Conservation (phyloP, 1,140 invertebrate species). For the Agrypnia vestita region DNA sequence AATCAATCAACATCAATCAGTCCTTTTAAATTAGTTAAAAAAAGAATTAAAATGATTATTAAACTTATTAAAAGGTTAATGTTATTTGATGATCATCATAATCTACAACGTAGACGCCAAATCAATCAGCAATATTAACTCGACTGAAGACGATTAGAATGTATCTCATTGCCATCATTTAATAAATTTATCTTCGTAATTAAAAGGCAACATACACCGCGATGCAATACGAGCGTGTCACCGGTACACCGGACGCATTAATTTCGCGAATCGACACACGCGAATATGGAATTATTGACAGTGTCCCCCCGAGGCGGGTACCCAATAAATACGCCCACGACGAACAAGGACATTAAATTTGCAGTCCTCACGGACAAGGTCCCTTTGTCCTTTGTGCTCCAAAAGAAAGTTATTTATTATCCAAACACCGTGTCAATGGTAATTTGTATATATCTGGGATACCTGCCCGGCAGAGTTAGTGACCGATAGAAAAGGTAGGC, state of each 20-base stretch:
- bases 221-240: constrained; percentile 22
- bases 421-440: constrained; percentile 33
- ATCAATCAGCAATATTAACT: no score
- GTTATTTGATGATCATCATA: no score
- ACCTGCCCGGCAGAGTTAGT: no score
- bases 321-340: constrained; percentile 41
- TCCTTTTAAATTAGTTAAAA: no score
- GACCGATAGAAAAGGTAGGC: no score
- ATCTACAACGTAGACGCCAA: no score
- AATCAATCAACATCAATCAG: no score
- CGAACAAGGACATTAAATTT: constrained; percentile 33
- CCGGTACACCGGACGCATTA: constrained; percentile 10
- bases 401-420: constrained; percentile 24
- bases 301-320: constrained; percentile 7
- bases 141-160: no score
- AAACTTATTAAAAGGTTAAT: no score
- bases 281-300: constrained; percentile 16
- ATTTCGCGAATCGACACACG: constrained; percentile 10
- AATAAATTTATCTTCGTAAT: constrained; percentile 6
- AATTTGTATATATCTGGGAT: neutral
- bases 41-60: no score
- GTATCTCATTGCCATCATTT: neutral
- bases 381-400: constrained; percentile 21
- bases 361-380: constrained; percentile 33
- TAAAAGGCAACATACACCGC: neutral